phyloP scores from a whole-genome alignment of 2,113 vertebrate species.

The Lethenteron camtschaticum region DNA sequence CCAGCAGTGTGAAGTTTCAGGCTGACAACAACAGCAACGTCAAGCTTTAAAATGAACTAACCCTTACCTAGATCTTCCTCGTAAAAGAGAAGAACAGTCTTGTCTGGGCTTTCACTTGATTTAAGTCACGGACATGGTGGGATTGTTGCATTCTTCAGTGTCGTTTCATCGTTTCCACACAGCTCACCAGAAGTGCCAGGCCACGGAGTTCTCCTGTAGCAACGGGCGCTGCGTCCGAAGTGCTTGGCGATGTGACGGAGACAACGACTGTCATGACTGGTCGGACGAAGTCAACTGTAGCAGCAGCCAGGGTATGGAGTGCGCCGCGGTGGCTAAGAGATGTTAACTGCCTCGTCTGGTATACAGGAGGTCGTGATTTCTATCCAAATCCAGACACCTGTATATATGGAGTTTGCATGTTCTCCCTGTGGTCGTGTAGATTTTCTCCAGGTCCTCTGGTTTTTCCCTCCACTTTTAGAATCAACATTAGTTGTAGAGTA shows the following conservation, averaged over 20 bases:
- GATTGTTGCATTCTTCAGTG: conserved; percentile 6
- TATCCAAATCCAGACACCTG: background rate
- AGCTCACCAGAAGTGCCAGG: conserved; percentile 58
- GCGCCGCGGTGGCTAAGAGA: background rate
- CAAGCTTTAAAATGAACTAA: background rate
- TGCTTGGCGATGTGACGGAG: conserved; percentile 91
- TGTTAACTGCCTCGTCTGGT: background rate
- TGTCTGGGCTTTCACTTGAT: background rate
- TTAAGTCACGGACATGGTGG: background rate
- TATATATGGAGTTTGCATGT: background rate
- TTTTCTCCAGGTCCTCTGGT: too few relatives aligned
- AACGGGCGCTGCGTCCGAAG: conserved; percentile 89
- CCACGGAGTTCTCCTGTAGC: conserved; percentile 70
- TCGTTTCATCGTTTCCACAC: background rate
- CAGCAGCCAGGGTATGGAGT: conserved; percentile 22
- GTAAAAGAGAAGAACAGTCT: background rate
- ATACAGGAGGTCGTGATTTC: background rate
- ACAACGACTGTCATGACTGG: conserved; percentile 94
- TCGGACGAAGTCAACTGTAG: conserved; percentile 84
- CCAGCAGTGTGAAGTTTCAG: too few relatives aligned
- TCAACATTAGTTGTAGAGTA: too few relatives aligned
- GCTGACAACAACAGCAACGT: background rate
- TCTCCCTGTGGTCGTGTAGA: background rate
- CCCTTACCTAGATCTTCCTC: background rate
- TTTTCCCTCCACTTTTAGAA: too few relatives aligned